Evolutionary conservation across 2,888 invertebrate species (phyloP), one percentile per base, ranked within the genome.

Genomic region (Ommatoiulus sabulosus): DNA sequence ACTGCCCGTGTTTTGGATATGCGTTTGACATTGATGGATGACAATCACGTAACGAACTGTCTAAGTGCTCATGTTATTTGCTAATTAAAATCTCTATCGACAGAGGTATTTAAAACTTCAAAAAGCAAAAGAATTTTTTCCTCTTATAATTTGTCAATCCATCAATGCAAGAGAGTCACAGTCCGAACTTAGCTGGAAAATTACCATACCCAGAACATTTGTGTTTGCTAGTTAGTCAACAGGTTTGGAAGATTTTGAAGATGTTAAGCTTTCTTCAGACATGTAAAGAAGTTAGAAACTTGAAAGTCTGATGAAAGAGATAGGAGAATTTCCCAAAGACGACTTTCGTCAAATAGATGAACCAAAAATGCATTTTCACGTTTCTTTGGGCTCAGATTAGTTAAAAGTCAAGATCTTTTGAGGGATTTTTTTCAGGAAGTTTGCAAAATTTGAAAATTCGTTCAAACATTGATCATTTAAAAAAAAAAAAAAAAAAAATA

Each of bases 1-100:
- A 17, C 63, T 6, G 63, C 15, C 63, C 17, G 5, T 17, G 17
- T 63, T 63, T 6, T n/a, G 63, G n/a, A 72, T n/a, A n/a, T 7
- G 72, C 24, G 24, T 72, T 24, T 72, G 72, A 72, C 72, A 72
- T 24, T 72, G 72, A 72, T 72, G 20, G 72, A 72, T 72, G 72
- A 24, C 72, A 24, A 72, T 72, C 10, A 8, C n/a, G 72, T 24
- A 8, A 10, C 35, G 7, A 72, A 72, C 24, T 72, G 20, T n/a
- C 7, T 1, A 24, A 20, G 72, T 10, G 72, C 20, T 20, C 20
- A 24, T 72, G 72, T 72, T 72, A 72, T 72, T n/a, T 24, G 72
- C 72, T 24, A 72, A 24, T 72, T 72, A n/a, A 24, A 72, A 72
- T 12, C 24, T 20, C 24, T 72, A 72, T 24, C 72, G 72, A 24